Evolutionary conservation across 2,797 vertebrate species (phyloP).

Genomic region (Liparis tanakae): DNA sequence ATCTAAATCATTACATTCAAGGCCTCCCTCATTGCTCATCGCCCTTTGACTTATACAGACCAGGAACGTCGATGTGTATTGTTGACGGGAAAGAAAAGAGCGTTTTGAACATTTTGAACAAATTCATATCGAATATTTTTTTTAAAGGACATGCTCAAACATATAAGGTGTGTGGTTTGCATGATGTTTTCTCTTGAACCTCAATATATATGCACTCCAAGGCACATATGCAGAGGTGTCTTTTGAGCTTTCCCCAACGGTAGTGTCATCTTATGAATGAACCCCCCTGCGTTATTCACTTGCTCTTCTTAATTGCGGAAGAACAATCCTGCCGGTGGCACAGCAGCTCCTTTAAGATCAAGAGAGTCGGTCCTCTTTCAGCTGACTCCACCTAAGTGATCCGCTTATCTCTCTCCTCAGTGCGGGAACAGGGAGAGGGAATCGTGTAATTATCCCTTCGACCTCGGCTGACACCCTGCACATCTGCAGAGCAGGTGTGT

Average conservation of each 20-base stretch:
- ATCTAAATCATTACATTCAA: not conserved
- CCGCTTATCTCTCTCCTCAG: conserved; percentile 12
- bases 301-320: not conserved
- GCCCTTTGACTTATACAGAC: conserved; percentile 5
- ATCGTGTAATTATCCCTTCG: conserved; percentile 44
- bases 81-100: not conserved
- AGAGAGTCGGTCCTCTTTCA: not conserved
- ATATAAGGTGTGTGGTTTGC: not conserved
- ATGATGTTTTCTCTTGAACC: not conserved
- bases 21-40: conserved; percentile 4
- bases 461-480: conserved; percentile 48
- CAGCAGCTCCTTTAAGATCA: not conserved
- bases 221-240: not conserved
- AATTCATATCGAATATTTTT: not conserved
- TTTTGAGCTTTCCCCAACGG: not conserved
- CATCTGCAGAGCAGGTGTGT: conserved; percentile 48
- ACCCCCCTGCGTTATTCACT: not conserved
- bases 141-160: not conserved
- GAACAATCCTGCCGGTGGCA: not conserved
- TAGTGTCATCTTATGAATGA: not conserved
- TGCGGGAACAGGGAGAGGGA: conserved; percentile 46
- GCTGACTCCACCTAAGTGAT: conserved; percentile 12
- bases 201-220: not conserved
- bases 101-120: not conserved
- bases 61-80: not conserved